phyloP scores from a whole-genome alignment of 2,888 invertebrate genomes.

The Phasia obesa region DNA sequence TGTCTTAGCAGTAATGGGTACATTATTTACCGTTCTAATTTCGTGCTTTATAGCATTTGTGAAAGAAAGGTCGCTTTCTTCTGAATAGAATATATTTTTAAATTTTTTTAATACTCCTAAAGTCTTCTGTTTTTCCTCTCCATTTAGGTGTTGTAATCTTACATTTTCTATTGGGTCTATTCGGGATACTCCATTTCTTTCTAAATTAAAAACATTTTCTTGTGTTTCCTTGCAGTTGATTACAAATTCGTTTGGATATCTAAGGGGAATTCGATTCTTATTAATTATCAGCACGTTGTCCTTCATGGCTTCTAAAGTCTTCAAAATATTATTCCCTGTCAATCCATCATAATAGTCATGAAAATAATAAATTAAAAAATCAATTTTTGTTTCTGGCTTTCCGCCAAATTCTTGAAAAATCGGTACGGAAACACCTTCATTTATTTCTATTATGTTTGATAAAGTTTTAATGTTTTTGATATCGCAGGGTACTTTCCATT shows the following conservation, averaged over 20 bases:
- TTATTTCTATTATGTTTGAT: no score
- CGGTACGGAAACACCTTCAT: no score
- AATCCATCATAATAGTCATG: constrained; percentile 7
- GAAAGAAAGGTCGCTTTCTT: no score
- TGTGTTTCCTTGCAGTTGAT: no score
- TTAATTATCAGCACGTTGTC: constrained; percentile 6
- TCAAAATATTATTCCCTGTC: constrained; percentile 11
- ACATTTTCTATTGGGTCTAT: no score
- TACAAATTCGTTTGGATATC: no score
- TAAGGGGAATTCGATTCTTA: neutral
- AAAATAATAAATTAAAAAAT: constrained; percentile 8
- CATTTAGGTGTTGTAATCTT: constrained; percentile 1
- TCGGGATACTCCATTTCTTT: no score
- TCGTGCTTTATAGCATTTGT: constrained; percentile 6
- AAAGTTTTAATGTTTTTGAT: constrained; percentile 4
- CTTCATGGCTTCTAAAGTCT: neutral
- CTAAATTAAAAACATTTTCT: no score
- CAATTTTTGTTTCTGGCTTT: neutral
- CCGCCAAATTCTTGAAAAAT: constrained; percentile 21
- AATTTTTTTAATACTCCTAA: no score
- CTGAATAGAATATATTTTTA: no score
- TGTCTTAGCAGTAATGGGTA: constrained; percentile 42
- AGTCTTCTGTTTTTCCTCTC: constrained; percentile 10
- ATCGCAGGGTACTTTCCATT: constrained; percentile 25
- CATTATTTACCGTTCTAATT: constrained; percentile 26